These are phyloP conservation scores for Nicator chloris DNA, from an alignment of 2,113 vertebrate species.

Conservation along the genomic window DNA sequence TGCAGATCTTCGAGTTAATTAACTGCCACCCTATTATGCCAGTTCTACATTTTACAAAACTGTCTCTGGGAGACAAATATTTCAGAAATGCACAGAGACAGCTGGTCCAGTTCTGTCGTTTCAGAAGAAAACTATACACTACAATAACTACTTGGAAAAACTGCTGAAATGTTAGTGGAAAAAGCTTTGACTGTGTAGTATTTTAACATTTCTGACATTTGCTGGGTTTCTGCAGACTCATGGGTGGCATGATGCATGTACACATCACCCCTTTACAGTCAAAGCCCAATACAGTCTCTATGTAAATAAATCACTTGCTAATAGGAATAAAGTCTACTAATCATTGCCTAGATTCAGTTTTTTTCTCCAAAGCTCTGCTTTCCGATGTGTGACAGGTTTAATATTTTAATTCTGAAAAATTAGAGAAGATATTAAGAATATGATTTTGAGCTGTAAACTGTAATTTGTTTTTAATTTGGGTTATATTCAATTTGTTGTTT, in stretches of 20 bases:
- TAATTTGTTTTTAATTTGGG: neutral
- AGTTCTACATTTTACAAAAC: neutral
- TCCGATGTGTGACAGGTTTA: neutral
- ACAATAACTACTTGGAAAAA: neutral
- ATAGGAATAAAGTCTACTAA: neutral
- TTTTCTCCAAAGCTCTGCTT: neutral
- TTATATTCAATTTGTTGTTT: neutral
- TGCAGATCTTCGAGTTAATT: neutral
- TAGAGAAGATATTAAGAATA: neutral
- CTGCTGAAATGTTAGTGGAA: neutral
- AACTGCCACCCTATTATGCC: neutral
- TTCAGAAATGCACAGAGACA: neutral
- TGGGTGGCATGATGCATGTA: neutral
- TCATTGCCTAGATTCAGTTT: neutral
- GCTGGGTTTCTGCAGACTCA: neutral
- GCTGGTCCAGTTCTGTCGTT: neutral
- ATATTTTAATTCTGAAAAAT: neutral
- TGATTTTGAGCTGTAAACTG: neutral
- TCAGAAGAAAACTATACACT: neutral
- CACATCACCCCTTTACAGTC: neutral
- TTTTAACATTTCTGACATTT: neutral
- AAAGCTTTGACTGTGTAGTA: neutral
- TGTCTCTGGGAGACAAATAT: neutral
- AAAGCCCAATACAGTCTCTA: neutral
- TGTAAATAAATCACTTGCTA: neutral